Base-by-base conservation (phyloP, 2,888 invertebrate genomes). In the Osmoderma eremita region DNA sequence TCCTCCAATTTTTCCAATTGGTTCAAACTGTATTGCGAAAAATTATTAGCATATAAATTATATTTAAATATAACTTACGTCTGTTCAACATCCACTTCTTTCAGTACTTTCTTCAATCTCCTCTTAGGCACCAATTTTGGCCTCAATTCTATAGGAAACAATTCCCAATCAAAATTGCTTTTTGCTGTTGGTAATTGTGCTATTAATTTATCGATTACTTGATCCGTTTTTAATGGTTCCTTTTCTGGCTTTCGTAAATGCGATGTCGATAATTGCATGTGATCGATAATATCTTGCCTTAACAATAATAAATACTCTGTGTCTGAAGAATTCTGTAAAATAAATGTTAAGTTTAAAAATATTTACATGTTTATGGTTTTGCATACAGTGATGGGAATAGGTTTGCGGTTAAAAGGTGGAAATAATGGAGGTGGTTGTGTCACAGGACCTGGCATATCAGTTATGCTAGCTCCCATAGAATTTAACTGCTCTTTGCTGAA, bases 241-340 rank as follows among this genome's bases (percentile, higher is more conserved):
- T 80, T 78, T 36, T 82, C 80, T 68, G 85, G 84, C 61, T 84
- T 78, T 77, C 85, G 85, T 8, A 88, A 85, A 75, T 85, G 87
- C 5, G 87, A 86, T 0, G 88, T 86, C 0, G 91, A 91, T 65
- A 91, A 88, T 63, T 88, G 87, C 82, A 91, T 86, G 73, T 86
- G 88, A 71, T 90, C 91, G 8, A 90, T 85, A 73, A 89, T 91
- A 73, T 91, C 90, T 74, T 90, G 90, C 76, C 90, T 90, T 69
- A 92, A 85, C 48, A 90, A 87, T 10, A 91, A 81, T 79, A 91
- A 86, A 76, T 91, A 92, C 73, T 89, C 90, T 18, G 88, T 85
- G 36, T 90, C 87, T 42, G 73, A 63, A 1, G 72, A 77, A 72
- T 58, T 78, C 81, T 82, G 62, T 65, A 78, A 77, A 17, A 36